phyloP scores from a whole-genome alignment of 2,888 invertebrate species.

The Habroteleia sp. region DNA sequence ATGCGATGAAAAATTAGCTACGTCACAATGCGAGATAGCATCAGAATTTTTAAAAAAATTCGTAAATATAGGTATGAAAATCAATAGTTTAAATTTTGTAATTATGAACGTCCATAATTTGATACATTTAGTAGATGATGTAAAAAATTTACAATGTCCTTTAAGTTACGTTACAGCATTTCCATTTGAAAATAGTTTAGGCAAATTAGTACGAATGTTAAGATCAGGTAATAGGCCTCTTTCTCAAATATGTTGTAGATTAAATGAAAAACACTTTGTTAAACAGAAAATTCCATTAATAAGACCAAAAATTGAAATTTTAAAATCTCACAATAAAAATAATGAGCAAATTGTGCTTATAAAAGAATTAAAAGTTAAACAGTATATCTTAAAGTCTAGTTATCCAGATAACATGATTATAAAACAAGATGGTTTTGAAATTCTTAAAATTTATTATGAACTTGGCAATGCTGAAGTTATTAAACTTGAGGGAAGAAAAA shows the following conservation, averaged over 20 bases:
- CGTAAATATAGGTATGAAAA: background rate
- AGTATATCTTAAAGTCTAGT: background rate
- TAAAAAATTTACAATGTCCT: conserved; percentile 5
- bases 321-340: background rate
- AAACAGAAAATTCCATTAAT: background rate
- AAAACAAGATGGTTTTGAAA: background rate
- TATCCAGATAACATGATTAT: background rate
- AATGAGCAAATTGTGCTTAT: background rate
- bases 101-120: conserved; percentile 9
- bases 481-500: background rate
- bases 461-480: background rate
- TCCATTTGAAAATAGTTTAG: conserved; percentile 5
- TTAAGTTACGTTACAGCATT: conserved; percentile 5
- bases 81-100: background rate
- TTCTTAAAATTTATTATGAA: background rate
- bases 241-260: conserved; percentile 1
- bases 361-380: background rate
- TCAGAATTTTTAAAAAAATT: background rate
- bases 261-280: background rate
- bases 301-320: conserved; percentile 1
- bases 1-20: conserved; percentile 1
- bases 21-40: background rate
- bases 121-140: conserved; percentile 8
- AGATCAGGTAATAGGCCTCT: conserved; percentile 3
- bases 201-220: background rate